A percentile compares a stretch with the other conserved stretches of the same genome.
Evolutionary conservation across 2,113 vertebrate genomes (phyloP).

Genomic region (Lamprotornis superbus): DNA sequence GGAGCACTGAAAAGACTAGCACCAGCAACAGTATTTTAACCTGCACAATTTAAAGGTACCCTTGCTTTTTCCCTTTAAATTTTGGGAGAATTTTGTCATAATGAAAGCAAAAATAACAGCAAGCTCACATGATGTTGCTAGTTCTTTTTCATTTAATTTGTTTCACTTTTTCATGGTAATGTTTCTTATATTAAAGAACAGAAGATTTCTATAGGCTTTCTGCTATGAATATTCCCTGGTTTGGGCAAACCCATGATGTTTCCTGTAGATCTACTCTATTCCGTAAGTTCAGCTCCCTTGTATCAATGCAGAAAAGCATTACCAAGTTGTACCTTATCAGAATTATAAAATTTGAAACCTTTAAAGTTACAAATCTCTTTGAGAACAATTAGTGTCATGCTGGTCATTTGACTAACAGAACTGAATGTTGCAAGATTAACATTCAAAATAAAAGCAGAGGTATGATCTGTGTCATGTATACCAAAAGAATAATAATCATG

Average conservation of each 20-base stretch:
- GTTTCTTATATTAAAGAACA: not conserved
- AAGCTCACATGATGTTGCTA: not conserved
- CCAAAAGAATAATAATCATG: conserved; percentile 34
- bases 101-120: not conserved
- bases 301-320: not conserved
- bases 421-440: not conserved
- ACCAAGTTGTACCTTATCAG: not conserved
- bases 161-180: not conserved
- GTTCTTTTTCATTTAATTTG: not conserved
- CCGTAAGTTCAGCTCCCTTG: not conserved
- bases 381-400: not conserved
- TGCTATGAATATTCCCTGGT: not conserved
- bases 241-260: not conserved
- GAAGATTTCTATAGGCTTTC: not conserved
- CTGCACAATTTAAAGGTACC: not conserved
- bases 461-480: conserved; percentile 18
- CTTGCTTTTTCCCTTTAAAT: not conserved
- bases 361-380: conserved; percentile 3
- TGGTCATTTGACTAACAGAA: conserved; percentile 34
- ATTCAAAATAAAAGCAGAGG: conserved; percentile 51
- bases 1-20: not conserved
- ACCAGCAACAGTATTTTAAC: not conserved
- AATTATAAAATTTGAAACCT: not conserved
- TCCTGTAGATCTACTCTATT: not conserved
- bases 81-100: not conserved